Evolutionary conservation across 2,797 vertebrate species (phyloP).

Genomic region (Pangasius macronema): DNA sequence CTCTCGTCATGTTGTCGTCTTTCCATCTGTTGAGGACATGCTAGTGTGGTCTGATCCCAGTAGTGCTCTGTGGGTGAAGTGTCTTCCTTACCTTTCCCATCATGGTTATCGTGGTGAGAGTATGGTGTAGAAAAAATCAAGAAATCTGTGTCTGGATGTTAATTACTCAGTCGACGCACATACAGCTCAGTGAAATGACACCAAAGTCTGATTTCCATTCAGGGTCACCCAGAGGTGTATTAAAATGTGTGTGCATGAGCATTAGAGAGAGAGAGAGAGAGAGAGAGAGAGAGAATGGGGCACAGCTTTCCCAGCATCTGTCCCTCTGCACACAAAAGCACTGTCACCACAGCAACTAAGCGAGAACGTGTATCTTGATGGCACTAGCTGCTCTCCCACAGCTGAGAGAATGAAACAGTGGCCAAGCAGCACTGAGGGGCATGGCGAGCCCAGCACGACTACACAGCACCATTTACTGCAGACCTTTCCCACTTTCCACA

Average conservation of each 20-base stretch:
- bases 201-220: background rate
- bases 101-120: background rate
- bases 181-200: slow-evolving; percentile 20
- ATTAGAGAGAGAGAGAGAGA: background rate
- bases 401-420: slow-evolving; percentile 14
- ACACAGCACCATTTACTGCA: slow-evolving; percentile 10
- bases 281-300: background rate
- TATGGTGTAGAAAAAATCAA: background rate
- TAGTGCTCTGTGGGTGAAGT: background rate
- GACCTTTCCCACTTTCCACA: background rate
- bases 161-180: background rate
- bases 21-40: background rate
- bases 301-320: background rate
- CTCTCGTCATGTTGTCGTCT: background rate
- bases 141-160: background rate
- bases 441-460: background rate
- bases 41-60: background rate
- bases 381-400: slow-evolving; percentile 15
- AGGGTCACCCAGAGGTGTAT: background rate
- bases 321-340: slow-evolving; percentile 12
- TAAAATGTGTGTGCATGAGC: too few species aligned
- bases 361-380: background rate
- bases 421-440: background rate
- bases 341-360: slow-evolving; percentile 41
- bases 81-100: background rate